Percentiles rank a stretch among this genome's conserved stretches.
Conservation (phyloP, 2,888 invertebrate species). For the Dichetophora obliterata region DNA sequence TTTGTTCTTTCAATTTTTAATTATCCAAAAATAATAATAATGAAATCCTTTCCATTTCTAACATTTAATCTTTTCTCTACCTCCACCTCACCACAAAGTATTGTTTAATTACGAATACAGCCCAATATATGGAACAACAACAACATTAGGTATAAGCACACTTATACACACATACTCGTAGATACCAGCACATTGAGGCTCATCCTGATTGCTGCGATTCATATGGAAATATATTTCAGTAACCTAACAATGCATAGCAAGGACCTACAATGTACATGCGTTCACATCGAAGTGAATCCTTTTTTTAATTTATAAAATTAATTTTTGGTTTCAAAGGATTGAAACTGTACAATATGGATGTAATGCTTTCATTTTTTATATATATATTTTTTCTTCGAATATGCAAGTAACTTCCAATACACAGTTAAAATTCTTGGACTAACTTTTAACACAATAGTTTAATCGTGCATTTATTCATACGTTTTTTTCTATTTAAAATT, state of each 20-base stretch:
- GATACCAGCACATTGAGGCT: background rate
- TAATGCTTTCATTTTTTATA: too few species aligned
- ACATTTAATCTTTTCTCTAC: background rate
- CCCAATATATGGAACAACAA: background rate
- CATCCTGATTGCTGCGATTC: background rate
- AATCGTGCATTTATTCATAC: too few species aligned
- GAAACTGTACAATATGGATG: conserved; percentile 9
- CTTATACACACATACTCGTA: background rate
- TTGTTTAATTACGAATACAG: background rate
- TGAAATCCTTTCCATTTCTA: background rate
- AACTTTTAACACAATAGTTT: too few species aligned
- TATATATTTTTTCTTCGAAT: too few species aligned
- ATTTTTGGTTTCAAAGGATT: conserved; percentile 34
- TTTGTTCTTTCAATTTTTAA: background rate
- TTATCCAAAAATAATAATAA: conserved; percentile 3
- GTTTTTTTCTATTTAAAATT: too few species aligned
- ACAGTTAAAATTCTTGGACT: too few species aligned
- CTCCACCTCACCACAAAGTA: conserved; percentile 12
- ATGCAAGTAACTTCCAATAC: too few species aligned
- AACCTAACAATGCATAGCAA: conserved; percentile 4
- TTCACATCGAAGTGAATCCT: conserved; percentile 16
- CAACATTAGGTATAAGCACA: background rate
- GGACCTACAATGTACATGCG: background rate
- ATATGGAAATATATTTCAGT: background rate
- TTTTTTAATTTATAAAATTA: conserved; percentile 28